These are phyloP conservation scores for Haliaeetus leucogaster DNA, from an alignment of 2,113 vertebrate species.

Conservation along the genomic window DNA sequence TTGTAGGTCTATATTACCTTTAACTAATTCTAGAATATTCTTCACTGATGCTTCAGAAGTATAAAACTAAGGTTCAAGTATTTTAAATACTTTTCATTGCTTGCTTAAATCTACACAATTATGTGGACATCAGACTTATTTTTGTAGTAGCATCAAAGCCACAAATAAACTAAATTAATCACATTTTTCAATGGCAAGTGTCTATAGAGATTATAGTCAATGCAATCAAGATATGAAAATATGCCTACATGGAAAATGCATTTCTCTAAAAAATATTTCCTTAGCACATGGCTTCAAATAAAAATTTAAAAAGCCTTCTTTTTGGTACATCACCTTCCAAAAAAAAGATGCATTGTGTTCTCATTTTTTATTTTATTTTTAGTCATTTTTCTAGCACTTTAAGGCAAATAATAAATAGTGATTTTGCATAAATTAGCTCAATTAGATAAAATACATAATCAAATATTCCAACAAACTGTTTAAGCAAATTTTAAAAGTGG, in stretches of 20 bases:
- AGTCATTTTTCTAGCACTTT: background rate
- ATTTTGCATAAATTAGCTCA: background rate
- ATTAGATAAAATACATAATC: background rate
- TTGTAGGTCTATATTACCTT: background rate
- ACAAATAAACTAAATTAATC: background rate
- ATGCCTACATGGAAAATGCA: background rate
- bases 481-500: background rate
- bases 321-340: background rate
- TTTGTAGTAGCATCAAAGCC: background rate
- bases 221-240: background rate
- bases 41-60: background rate
- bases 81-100: background rate
- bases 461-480: background rate
- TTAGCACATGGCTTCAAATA: background rate
- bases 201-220: background rate
- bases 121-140: background rate
- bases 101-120: background rate
- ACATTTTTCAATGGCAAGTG: background rate
- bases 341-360: background rate
- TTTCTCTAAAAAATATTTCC: background rate
- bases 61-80: background rate
- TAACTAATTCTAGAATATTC: background rate
- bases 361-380: background rate
- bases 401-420: background rate
- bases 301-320: background rate